Evolutionary conservation across 1,140 invertebrate genomes (phyloP).

Genomic region (Drosophila pachea): DNA sequence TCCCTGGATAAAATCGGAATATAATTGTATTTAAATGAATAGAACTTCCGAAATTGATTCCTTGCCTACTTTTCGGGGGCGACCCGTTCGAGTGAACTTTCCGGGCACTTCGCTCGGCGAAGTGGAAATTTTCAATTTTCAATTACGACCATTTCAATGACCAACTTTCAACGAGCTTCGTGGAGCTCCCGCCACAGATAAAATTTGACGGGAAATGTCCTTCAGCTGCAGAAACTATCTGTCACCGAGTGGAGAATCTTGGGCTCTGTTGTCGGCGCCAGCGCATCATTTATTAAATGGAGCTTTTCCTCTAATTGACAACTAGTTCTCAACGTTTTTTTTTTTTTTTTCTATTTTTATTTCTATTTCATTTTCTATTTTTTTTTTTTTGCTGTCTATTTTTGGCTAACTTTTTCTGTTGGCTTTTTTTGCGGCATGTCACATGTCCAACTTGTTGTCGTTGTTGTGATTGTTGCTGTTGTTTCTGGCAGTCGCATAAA

Average conservation of each 20-base stretch:
- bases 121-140: background rate
- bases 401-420: slow-evolving; percentile 2
- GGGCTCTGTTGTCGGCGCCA: background rate
- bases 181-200: background rate
- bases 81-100: background rate
- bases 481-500: slow-evolving; percentile 10
- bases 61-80: slow-evolving; percentile 1
- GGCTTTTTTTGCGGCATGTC: slow-evolving; percentile 39
- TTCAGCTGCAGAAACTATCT: slow-evolving; percentile 8
- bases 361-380: slow-evolving; percentile 22
- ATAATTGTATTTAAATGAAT: too few relatives aligned
- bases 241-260: slow-evolving; percentile 8
- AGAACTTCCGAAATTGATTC: background rate
- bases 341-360: slow-evolving; percentile 5
- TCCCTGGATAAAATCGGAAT: too few relatives aligned
- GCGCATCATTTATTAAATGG: slow-evolving; percentile 9
- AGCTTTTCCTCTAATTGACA: slow-evolving; percentile 55
- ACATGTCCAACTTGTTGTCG: slow-evolving; percentile 54
- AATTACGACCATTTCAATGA: background rate
- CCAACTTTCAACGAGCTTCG: background rate
- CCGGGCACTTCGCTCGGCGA: too few relatives aligned
- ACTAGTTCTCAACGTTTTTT: slow-evolving; percentile 1
- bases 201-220: slow-evolving; percentile 4
- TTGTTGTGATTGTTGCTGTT: slow-evolving; percentile 30
- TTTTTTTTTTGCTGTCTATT: background rate